A percentile compares a stretch with the other conserved stretches of the same genome.
These are phyloP conservation scores for Parazoanthus darwini DNA, from an alignment of 92 coral and sea anemone species.

Conservation along the genomic window DNA sequence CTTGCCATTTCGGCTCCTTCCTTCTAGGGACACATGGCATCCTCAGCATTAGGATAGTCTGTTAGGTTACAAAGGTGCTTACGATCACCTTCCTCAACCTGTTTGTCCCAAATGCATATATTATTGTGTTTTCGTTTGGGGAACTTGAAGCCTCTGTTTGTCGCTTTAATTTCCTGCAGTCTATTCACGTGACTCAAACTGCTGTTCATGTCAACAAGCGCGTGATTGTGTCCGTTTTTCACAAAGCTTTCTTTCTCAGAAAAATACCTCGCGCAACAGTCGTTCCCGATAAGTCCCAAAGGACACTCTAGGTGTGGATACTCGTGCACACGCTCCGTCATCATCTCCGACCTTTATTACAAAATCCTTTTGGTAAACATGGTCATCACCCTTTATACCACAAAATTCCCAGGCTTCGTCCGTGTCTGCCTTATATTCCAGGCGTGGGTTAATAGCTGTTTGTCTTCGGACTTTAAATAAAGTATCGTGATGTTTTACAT, in stretches of 20 bases:
- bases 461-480: constrained; percentile 53
- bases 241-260: too few species aligned
- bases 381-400: constrained; percentile 45
- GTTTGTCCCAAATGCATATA: constrained; percentile 61
- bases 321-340: constrained; percentile 35
- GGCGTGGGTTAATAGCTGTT: constrained; percentile 53
- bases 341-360: constrained; percentile 47
- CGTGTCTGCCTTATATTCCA: constrained; percentile 45
- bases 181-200: neutral
- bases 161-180: constrained; percentile 51
- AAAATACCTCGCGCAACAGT: too few species aligned
- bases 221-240: neutral
- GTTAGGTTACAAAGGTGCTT: constrained; percentile 38
- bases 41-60: constrained; percentile 43
- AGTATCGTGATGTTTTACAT: constrained; percentile 28
- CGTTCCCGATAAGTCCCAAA: too few species aligned
- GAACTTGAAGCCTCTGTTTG: constrained; percentile 53
- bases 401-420: constrained; percentile 66
- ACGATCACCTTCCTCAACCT: constrained; percentile 38
- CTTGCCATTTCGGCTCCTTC: constrained; percentile 50
- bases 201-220: neutral
- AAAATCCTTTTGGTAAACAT: constrained; percentile 48
- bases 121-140: constrained; percentile 45
- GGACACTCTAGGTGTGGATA: too few species aligned
- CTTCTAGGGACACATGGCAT: constrained; percentile 35